phyloP scores from a whole-genome alignment of 2,797 vertebrate species.

The Bradypus variegatus region DNA sequence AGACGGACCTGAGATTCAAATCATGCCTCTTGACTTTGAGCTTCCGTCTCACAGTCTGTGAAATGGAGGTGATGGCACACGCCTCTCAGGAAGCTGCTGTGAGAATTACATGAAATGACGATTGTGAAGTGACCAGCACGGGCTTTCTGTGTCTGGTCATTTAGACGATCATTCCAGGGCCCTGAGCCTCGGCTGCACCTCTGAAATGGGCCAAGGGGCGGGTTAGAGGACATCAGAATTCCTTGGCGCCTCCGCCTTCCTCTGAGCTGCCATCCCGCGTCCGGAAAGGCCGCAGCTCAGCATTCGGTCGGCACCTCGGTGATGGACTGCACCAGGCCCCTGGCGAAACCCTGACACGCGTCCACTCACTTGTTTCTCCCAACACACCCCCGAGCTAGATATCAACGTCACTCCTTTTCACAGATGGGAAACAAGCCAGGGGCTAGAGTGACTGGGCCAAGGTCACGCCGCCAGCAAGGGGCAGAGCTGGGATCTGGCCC shows the following conservation, averaged over 20 bases:
- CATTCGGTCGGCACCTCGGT: fast-evolving
- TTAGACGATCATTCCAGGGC: background rate
- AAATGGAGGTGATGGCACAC: background rate
- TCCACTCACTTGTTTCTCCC: background rate
- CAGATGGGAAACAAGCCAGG: background rate
- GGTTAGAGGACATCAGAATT: background rate
- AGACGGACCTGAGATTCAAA: background rate
- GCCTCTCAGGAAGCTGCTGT: background rate
- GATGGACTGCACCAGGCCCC: background rate
- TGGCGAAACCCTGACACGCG: background rate
- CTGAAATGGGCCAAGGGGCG: background rate
- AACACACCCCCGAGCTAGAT: background rate
- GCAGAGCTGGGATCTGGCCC: background rate
- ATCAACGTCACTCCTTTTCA: background rate
- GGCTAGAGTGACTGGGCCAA: background rate
- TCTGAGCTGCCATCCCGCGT: background rate
- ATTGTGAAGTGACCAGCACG: background rate
- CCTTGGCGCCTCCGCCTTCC: background rate
- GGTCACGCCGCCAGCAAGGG: background rate
- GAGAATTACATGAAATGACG: too few relatives aligned
- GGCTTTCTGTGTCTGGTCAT: background rate
- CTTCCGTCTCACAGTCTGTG: background rate
- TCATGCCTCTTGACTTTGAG: background rate
- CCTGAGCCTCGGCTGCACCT: background rate
- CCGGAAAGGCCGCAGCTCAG: background rate